These are phyloP conservation scores for Halyomorpha halys DNA, from an alignment of 1,140 invertebrate genomes.

Conservation along the genomic window DNA sequence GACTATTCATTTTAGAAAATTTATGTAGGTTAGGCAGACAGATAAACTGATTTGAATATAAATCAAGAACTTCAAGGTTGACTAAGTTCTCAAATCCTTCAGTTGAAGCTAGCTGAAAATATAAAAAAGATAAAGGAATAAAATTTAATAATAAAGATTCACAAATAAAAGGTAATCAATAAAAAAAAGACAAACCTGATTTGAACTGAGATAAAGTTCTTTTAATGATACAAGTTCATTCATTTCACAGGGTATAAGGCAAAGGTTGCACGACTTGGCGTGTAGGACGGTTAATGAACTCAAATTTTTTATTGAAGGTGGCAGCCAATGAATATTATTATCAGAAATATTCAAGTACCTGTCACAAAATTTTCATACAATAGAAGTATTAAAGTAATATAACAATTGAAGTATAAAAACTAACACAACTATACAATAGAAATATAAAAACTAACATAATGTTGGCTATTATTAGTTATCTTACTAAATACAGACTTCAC, in stretches of 20 bases:
- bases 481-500: too few species aligned
- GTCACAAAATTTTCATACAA: too few species aligned
- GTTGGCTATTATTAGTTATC: too few species aligned
- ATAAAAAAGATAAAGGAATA: background rate
- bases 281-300: background rate
- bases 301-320: background rate
- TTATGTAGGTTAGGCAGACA: background rate
- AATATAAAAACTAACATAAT: too few species aligned
- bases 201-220: background rate
- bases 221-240: background rate
- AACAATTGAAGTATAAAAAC: too few species aligned
- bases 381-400: too few species aligned
- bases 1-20: background rate
- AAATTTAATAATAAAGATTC: background rate
- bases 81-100: slow-evolving; percentile 13
- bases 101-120: background rate
- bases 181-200: background rate
- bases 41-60: background rate
- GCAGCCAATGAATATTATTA: background rate
- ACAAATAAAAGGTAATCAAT: background rate
- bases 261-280: background rate
- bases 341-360: background rate
- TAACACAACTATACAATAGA: too few species aligned
- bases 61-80: background rate
- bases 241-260: background rate